A percentile compares a stretch with the other conserved stretches of the same genome.
Evolutionary conservation across 2,888 invertebrate species (phyloP).

Genomic region (Clunio marinus): DNA sequence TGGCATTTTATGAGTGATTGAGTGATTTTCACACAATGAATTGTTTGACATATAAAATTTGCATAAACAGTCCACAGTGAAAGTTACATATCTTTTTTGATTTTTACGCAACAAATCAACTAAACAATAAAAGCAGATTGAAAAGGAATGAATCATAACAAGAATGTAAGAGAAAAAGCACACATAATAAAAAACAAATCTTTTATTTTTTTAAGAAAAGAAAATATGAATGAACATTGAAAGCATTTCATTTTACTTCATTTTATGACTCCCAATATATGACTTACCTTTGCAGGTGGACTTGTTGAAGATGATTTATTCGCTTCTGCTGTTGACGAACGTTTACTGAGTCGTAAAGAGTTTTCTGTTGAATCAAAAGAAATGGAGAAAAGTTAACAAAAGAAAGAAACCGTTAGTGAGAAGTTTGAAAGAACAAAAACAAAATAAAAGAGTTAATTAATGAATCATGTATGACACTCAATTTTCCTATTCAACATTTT

Average conservation of each 20-base stretch:
- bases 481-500: constrained; percentile 11
- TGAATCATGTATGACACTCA: constrained; percentile 25
- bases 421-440: background rate
- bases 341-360: constrained; percentile 28
- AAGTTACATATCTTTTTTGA: background rate
- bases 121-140: background rate
- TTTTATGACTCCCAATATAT: constrained; percentile 9
- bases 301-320: constrained; percentile 45
- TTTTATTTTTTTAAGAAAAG: background rate
- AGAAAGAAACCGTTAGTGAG: constrained; percentile 22
- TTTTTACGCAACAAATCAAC: constrained; percentile 15
- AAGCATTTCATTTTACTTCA: constrained; percentile 31
- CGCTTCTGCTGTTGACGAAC: constrained; percentile 36
- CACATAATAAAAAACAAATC: background rate
- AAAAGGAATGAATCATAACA: constrained; percentile 19
- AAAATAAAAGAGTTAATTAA: constrained; percentile 29
- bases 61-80: constrained; percentile 20
- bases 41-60: constrained; percentile 22
- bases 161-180: background rate
- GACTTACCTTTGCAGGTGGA: constrained; percentile 45
- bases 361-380: constrained; percentile 23
- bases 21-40: constrained; percentile 10
- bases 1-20: constrained; percentile 26
- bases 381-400: constrained; percentile 4
- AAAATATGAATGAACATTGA: constrained; percentile 30